Evolutionary conservation across 2,113 vertebrate species (phyloP), one percentile per base, ranked within the genome.

Genomic region (Dromas ardeola): DNA sequence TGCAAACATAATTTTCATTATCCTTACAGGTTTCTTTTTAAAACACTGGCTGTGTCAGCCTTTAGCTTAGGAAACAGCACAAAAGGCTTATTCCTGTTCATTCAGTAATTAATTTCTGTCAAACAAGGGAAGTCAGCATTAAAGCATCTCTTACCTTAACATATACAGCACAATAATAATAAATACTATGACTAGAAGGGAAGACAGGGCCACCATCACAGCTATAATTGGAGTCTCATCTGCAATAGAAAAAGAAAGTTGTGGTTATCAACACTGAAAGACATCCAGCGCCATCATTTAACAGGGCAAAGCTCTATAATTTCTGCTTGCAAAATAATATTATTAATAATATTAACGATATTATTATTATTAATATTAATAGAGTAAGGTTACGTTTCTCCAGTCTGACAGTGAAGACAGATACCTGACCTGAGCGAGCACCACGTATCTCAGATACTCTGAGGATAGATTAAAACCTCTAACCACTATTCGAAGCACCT

Each of bases 161-260:
- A 99, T 99, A 98, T 99, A 99, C 65, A 99, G 98, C 97, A 99
- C 98, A 95, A 99, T 99, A 98, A 99, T 99, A 98, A 99, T 99
- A 98, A 99, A 99, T 97, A 99, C 99, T 93, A 99, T 99, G 95
- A 99, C 98, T 92, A 99, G 98, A 93, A 99, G 98, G 92, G 98
- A 99, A 70, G 99, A 99, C 73, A 99, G 98, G 83, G 99, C 99
- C 97, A 99, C 99, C 98, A 99, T 99, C 91, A 99, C 99, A 0
- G 99, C 99, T 36, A 99, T 99, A 98, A 99, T 99, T 7, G 99
- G 98, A 50, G 99, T 99, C 80, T 99, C 99, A 96, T 99, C 99
- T 97, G 95, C 86, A 98, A 98, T 4, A 66, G 83, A 94, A 94
- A 95, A 34, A 72, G 61, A 89, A 71, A 82, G 23, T 42, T 42